Conservation (phyloP, 2,797 vertebrate genomes). For the Masticophis lateralis region DNA sequence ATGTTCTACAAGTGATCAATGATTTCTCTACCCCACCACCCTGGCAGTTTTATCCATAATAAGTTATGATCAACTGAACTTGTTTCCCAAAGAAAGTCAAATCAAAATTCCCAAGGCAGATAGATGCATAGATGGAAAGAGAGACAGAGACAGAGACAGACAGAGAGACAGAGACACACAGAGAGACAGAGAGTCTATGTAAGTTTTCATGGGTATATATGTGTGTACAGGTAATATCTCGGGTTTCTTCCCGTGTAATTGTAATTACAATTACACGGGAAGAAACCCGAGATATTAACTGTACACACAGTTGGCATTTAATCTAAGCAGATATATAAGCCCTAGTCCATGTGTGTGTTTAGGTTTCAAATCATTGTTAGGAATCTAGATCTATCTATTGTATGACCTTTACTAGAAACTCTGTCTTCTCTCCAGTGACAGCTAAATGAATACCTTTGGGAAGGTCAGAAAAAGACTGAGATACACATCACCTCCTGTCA, state of each 20-base stretch:
- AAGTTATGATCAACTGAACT: background rate
- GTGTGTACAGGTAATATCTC: too few relatives aligned
- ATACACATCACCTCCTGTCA: background rate
- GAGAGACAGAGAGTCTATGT: too few relatives aligned
- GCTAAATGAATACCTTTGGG: background rate
- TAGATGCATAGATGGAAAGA: background rate
- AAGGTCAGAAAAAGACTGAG: background rate
- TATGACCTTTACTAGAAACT: background rate
- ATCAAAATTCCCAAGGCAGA: background rate
- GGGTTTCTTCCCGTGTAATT: too few relatives aligned
- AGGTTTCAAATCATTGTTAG: background rate
- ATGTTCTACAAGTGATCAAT: background rate
- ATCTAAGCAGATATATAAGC: too few relatives aligned
- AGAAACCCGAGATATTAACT: too few relatives aligned
- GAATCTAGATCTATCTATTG: background rate
- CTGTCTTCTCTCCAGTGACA: background rate
- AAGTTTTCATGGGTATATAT: too few relatives aligned
- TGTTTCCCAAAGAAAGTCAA: background rate
- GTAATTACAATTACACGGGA: too few relatives aligned
- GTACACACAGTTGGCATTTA: too few relatives aligned
- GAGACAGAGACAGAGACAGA: accelerated
- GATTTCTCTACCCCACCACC: too few relatives aligned
- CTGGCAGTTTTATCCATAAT: background rate
- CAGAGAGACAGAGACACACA: background rate
- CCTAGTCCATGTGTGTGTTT: background rate